These are phyloP conservation scores for Psittacula cyanocephala DNA, from an alignment of 2,113 vertebrate genomes.

Conservation along the genomic window DNA sequence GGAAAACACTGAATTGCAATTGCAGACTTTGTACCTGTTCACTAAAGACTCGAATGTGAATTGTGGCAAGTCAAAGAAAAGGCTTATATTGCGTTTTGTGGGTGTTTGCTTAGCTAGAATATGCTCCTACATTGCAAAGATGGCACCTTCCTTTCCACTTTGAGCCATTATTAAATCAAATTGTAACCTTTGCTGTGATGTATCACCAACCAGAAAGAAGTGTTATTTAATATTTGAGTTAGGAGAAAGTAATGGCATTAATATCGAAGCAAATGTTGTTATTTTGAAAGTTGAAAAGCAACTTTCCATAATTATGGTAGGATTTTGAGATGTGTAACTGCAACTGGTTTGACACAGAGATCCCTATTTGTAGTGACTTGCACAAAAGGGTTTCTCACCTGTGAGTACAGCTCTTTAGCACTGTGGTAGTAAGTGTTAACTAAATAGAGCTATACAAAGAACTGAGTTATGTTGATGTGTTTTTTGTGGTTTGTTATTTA, in stretches of 20 bases:
- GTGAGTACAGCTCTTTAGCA: background rate
- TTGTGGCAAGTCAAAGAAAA: background rate
- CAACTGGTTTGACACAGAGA: background rate
- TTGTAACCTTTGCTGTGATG: background rate
- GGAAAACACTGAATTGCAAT: background rate
- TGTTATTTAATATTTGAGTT: background rate
- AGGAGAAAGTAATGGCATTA: background rate
- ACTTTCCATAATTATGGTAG: background rate
- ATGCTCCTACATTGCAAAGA: background rate
- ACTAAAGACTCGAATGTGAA: background rate
- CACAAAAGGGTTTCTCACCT: background rate
- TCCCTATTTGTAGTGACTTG: background rate
- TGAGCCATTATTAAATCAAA: background rate
- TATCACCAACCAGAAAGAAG: background rate
- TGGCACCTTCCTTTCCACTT: background rate
- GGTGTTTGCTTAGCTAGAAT: background rate
- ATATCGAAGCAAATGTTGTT: background rate
- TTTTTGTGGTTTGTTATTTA: background rate
- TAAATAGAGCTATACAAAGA: background rate
- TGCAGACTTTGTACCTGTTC: constrained; percentile 16
- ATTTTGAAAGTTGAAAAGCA: background rate
- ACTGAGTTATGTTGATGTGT: background rate
- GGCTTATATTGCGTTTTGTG: background rate
- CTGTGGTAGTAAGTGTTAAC: background rate
- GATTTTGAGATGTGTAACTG: background rate